Conservation (phyloP, 2,888 invertebrate genomes). For the Hyposoter dolosus region DNA sequence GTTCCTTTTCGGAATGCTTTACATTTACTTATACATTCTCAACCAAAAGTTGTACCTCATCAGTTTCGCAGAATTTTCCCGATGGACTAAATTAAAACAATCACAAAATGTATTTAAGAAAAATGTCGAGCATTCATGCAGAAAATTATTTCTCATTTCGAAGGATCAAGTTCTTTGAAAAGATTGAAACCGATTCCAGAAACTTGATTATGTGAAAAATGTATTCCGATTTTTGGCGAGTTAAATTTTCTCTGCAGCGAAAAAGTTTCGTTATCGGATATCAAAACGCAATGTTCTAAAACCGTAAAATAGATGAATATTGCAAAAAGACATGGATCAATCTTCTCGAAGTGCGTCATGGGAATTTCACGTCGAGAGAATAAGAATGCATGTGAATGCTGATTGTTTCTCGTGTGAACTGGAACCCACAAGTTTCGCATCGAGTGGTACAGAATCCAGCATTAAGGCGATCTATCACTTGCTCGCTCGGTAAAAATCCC, state of each 20-base stretch:
- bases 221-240: neutral
- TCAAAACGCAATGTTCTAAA: neutral
- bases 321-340: too few relatives aligned
- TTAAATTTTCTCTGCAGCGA: neutral
- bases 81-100: neutral
- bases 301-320: neutral
- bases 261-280: neutral
- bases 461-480: too few relatives aligned
- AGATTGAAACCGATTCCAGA: neutral
- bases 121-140: neutral
- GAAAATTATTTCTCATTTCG: neutral
- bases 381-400: too few relatives aligned
- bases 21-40: slow-evolving; percentile 1
- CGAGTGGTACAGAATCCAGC: too few relatives aligned
- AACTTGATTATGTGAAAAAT: neutral
- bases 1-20: slow-evolving; percentile 11
- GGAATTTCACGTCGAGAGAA: too few relatives aligned
- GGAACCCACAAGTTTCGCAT: too few relatives aligned
- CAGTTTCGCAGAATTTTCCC: neutral
- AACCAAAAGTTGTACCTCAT: neutral
- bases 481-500: too few relatives aligned
- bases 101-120: neutral
- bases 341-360: too few relatives aligned
- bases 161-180: neutral
- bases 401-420: too few relatives aligned